A percentile compares a stretch with the other conserved stretches of the same genome.
Evolutionary conservation across 2,888 invertebrate species (phyloP).

Genomic region (Pandemis corylana): DNA sequence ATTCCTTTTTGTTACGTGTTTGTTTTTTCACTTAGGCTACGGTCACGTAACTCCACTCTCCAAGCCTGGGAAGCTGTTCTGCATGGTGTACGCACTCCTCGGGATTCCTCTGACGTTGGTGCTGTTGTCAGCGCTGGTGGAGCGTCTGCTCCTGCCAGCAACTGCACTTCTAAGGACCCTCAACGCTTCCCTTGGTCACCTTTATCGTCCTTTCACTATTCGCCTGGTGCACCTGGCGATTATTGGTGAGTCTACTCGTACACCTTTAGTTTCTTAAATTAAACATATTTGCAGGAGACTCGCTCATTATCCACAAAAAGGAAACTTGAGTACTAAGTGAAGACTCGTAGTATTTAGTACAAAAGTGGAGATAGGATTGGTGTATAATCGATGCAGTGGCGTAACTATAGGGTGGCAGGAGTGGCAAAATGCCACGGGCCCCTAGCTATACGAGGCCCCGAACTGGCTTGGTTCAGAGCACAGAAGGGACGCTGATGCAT

Average conservation of each 20-base stretch:
- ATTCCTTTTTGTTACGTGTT: not conserved
- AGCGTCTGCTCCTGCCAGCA: slow-evolving; percentile 90
- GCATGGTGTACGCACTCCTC: slow-evolving; percentile 93
- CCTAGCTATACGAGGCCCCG: too few relatives aligned
- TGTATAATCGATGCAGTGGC: too few relatives aligned
- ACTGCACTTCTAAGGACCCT: slow-evolving; percentile 88
- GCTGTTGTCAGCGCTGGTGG: slow-evolving; percentile 92
- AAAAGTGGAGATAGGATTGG: too few relatives aligned
- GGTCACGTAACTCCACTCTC: slow-evolving; percentile 95
- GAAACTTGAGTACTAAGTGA: too few relatives aligned
- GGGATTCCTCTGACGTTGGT: slow-evolving; percentile 95
- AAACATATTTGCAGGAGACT: too few relatives aligned
- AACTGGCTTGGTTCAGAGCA: too few relatives aligned
- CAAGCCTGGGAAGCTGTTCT: slow-evolving; percentile 94
- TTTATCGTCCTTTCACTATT: slow-evolving; percentile 90
- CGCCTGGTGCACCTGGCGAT: slow-evolving; percentile 90
- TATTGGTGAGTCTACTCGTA: slow-evolving; percentile 79
- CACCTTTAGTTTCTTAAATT: too few relatives aligned
- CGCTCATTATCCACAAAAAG: too few relatives aligned
- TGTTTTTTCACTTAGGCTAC: slow-evolving; percentile 86
- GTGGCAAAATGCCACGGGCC: too few relatives aligned
- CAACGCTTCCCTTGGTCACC: slow-evolving; percentile 88
- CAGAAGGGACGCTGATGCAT: too few relatives aligned
- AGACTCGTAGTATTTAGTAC: too few relatives aligned
- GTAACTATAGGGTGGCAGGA: too few relatives aligned